Evolutionary conservation across 2,888 invertebrate genomes (phyloP).

Genomic region (Drosophila subquinaria): DNA sequence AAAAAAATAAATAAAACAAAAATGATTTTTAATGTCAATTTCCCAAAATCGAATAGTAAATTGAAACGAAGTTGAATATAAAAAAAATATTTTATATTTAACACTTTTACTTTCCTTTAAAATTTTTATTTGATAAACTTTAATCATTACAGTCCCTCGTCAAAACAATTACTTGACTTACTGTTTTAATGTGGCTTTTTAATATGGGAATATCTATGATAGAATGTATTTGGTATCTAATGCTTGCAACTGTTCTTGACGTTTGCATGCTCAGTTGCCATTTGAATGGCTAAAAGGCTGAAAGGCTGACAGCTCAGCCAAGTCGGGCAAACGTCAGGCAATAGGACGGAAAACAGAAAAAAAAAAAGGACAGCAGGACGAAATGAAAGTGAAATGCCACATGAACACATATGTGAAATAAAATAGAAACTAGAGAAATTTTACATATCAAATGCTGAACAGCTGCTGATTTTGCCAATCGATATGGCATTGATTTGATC

Average conservation of each 20-base stretch:
- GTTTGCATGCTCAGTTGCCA: conserved; percentile 82
- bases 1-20: too few relatives aligned
- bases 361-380: neutral
- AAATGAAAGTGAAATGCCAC: conserved; percentile 67
- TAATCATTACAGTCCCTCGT: neutral
- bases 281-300: conserved; percentile 61
- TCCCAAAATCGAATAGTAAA: too few relatives aligned
- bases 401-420: conserved; percentile 14
- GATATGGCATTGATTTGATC: conserved; percentile 71
- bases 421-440: neutral
- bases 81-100: too few relatives aligned
- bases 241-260: conserved; percentile 66
- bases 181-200: conserved; percentile 20
- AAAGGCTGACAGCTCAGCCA: conserved; percentile 61
- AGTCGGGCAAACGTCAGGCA: conserved; percentile 28
- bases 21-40: too few relatives aligned
- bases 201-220: conserved; percentile 22
- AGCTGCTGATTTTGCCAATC: conserved; percentile 76
- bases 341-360: neutral
- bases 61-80: too few relatives aligned
- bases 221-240: conserved; percentile 48
- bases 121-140: neutral
- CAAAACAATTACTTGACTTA: neutral
- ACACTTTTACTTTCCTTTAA: too few relatives aligned
- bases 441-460: conserved; percentile 45